Conservation (phyloP, 2,113 vertebrate species). For the Clupea harengus region DNA sequence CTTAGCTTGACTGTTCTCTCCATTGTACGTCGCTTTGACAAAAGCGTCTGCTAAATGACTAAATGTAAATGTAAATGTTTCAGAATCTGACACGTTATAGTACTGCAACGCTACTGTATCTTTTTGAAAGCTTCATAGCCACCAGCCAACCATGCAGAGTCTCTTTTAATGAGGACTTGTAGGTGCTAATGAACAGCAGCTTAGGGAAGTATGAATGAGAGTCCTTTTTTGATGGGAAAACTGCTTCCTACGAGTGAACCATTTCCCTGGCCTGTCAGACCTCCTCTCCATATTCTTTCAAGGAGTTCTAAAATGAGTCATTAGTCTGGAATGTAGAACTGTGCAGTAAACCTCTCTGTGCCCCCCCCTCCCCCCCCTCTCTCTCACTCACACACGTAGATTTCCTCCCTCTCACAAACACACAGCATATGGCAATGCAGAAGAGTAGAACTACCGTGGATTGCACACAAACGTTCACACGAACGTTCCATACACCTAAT, state of each 20-base stretch:
- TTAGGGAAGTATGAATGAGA: not conserved
- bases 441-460: not conserved
- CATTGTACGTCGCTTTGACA: no score
- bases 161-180: not conserved
- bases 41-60: no score
- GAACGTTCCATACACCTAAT: not conserved
- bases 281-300: conserved; percentile 61
- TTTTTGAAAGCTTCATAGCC: not conserved
- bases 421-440: not conserved
- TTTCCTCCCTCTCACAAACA: not conserved
- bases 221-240: not conserved
- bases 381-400: conserved; percentile 46
- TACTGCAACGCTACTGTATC: no score
- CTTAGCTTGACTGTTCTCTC: no score
- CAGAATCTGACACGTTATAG: no score
- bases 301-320: conserved; percentile 73
- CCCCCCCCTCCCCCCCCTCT: conserved; percentile 50
- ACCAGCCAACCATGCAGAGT: not conserved
- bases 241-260: conserved; percentile 32
- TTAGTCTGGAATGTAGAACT: conserved; percentile 70
- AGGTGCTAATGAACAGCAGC: not conserved
- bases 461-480: not conserved
- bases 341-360: conserved; percentile 35
- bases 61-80: no score
- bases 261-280: conserved; percentile 55